phyloP scores from a whole-genome alignment of 2,888 invertebrate species.

The Mylabris sibirica region DNA sequence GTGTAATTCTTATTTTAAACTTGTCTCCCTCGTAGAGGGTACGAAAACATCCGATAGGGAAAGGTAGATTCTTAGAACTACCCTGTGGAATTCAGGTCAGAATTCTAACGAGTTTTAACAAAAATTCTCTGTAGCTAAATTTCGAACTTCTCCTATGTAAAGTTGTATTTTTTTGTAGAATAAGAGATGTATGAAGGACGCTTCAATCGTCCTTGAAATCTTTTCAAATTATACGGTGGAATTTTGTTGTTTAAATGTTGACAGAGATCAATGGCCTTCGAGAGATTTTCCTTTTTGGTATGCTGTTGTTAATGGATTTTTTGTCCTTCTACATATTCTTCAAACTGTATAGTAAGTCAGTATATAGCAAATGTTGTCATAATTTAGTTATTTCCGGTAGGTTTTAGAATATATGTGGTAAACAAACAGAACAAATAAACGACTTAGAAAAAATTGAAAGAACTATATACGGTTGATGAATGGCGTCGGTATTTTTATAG shows the following conservation, averaged over 20 bases:
- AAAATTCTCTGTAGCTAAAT: neutral
- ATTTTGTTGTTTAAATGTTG: constrained; percentile 1
- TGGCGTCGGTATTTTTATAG: no score
- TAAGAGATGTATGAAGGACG: neutral
- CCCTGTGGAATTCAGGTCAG: neutral
- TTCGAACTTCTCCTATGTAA: neutral
- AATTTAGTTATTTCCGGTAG: constrained; percentile 3
- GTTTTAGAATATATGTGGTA: constrained; percentile 9
- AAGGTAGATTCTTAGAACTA: neutral
- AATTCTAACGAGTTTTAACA: neutral
- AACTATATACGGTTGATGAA: no score
- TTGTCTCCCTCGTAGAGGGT: neutral
- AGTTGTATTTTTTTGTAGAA: neutral
- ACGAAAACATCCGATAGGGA: neutral
- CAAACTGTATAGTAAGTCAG: no score
- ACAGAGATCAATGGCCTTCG: constrained; percentile 7
- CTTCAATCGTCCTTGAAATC: neutral
- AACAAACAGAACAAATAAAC: constrained; percentile 14
- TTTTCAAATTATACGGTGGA: neutral
- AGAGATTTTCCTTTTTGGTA: constrained; percentile 3
- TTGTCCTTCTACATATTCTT: neutral
- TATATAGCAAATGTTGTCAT: neutral
- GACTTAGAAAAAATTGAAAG: neutral
- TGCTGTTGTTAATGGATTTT: constrained; percentile 3
- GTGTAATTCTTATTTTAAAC: neutral